Conservation (phyloP, 2,888 invertebrate species). For the Trichopoda pennipes region DNA sequence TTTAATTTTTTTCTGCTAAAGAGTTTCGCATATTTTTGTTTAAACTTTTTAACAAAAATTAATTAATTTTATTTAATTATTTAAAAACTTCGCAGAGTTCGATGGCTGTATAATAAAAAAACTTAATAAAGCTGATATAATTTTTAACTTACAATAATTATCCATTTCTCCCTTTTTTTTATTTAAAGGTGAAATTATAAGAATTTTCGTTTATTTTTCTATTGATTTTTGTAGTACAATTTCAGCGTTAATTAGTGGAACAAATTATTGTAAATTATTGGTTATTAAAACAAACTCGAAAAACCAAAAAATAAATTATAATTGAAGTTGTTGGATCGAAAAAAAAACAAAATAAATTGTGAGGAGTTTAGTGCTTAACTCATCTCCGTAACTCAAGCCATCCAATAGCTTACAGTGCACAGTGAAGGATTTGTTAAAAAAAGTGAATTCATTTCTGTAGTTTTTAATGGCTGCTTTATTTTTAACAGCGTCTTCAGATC, state of each 20-base stretch:
- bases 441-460: too few relatives aligned
- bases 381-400: not conserved
- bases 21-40: too few relatives aligned
- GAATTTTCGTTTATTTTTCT: slow-evolving; percentile 8
- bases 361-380: slow-evolving; percentile 17
- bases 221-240: slow-evolving; percentile 41
- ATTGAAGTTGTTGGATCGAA: slow-evolving; percentile 31
- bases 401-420: not conserved
- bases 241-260: slow-evolving; percentile 56
- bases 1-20: too few relatives aligned
- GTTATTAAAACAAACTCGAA: slow-evolving; percentile 39
- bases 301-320: slow-evolving; percentile 36
- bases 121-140: not conserved
- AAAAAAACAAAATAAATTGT: slow-evolving; percentile 12
- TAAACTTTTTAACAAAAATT: too few relatives aligned
- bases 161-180: slow-evolving; percentile 8
- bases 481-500: too few relatives aligned
- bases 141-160: slow-evolving; percentile 12
- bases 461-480: too few relatives aligned
- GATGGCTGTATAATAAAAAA: not conserved
- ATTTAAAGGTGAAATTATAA: slow-evolving; percentile 48
- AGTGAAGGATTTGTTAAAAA: too few relatives aligned
- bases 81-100: not conserved
- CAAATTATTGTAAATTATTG: slow-evolving; percentile 49
- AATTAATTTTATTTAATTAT: too few relatives aligned